Evolutionary conservation across 2,888 invertebrate species (phyloP).

Genomic region (Panzeria rudis): DNA sequence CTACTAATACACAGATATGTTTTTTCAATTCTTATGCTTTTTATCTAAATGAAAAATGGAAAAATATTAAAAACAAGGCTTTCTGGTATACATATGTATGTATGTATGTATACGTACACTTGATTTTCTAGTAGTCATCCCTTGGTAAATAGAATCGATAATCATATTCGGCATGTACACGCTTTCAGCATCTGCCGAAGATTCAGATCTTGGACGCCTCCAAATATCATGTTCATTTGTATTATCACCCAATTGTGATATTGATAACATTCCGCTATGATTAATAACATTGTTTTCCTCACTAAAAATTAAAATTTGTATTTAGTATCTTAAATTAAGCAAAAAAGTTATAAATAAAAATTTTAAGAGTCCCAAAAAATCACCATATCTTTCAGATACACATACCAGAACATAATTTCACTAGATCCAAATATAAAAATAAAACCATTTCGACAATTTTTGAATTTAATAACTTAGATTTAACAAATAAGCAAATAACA

Average conservation of each 20-base stretch:
- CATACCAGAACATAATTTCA: too few relatives aligned
- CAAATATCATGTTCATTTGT: conserved; percentile 87
- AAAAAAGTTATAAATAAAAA: too few relatives aligned
- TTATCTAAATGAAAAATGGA: conserved; percentile 77
- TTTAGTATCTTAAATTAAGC: too few relatives aligned
- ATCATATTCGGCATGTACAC: conserved; percentile 86
- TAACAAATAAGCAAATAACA: too few relatives aligned
- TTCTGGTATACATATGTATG: too few relatives aligned
- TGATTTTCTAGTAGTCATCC: conserved; percentile 83
- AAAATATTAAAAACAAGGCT: neutral
- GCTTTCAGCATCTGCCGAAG: conserved; percentile 90
- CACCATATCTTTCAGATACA: too few relatives aligned
- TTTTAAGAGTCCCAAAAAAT: too few relatives aligned
- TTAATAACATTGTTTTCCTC: conserved; percentile 90
- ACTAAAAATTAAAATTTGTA: conserved; percentile 16
- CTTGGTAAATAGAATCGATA: conserved; percentile 82
- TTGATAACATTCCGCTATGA: conserved; percentile 83
- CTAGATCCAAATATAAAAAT: too few relatives aligned
- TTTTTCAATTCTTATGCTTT: conserved; percentile 82
- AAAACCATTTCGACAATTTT: too few relatives aligned
- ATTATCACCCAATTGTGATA: conserved; percentile 80
- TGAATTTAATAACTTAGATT: too few relatives aligned
- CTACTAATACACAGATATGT: conserved; percentile 83
- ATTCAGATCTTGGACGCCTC: conserved; percentile 91
- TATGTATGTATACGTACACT: conserved; percentile 80